Conservation (phyloP, 2,113 vertebrate genomes). For the Megaptera novaeangliae region DNA sequence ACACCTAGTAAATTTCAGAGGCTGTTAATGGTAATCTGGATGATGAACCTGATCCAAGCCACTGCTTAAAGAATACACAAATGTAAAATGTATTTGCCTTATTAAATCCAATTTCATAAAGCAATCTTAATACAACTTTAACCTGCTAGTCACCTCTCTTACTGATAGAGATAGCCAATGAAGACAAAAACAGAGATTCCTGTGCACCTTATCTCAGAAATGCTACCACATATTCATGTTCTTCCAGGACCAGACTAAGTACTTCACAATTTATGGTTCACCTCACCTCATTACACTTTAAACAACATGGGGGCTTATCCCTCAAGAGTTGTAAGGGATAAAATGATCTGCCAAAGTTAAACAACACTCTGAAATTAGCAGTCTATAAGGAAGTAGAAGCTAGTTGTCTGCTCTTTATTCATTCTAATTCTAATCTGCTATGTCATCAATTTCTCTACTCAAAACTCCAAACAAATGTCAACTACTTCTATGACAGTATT, state of each 20-base stretch:
- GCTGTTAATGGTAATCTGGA: neutral
- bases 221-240: neutral
- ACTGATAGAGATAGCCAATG: neutral
- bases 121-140: neutral
- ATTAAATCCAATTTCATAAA: constrained; percentile 20
- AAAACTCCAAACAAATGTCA: neutral
- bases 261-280: neutral
- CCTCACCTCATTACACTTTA: neutral
- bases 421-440: neutral
- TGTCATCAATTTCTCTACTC: constrained; percentile 2
- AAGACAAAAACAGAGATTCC: neutral
- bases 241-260: neutral
- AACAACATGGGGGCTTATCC: neutral
- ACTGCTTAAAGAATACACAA: neutral
- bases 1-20: neutral
- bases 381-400: neutral
- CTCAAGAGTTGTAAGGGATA: neutral
- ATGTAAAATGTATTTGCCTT: neutral
- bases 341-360: neutral
- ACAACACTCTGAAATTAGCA: neutral
- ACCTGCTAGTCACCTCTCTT: neutral
- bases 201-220: neutral
- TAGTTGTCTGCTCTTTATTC: neutral
- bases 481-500: neutral
- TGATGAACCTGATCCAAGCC: neutral